Conservation (phyloP, 2,113 vertebrate species). For the Malurus cyaneus region DNA sequence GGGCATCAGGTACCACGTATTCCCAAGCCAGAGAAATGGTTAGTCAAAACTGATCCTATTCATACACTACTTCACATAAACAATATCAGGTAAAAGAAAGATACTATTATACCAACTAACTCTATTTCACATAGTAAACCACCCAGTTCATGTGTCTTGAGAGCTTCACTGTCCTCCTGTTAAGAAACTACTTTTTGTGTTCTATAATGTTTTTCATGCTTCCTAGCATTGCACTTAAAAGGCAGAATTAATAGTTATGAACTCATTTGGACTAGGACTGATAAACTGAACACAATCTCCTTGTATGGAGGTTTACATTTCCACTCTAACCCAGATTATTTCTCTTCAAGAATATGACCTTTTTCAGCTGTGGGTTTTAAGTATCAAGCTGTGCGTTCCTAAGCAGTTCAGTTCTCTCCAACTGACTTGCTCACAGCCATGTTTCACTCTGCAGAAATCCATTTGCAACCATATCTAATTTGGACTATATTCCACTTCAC, state of each 20-base stretch:
- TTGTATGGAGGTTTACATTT: not conserved
- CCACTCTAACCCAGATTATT: not conserved
- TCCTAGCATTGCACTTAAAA: not conserved
- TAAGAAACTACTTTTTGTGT: not conserved
- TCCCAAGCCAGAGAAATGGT: not conserved
- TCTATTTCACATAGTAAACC: not conserved
- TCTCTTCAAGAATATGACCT: conserved; percentile 13
- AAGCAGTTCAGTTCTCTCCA: not conserved
- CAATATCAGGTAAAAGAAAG: not conserved
- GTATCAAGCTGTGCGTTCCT: not conserved
- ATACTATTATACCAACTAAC: not conserved
- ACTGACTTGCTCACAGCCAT: not conserved
- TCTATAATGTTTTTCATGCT: not conserved
- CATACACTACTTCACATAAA: not conserved
- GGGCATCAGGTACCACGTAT: fast-evolving
- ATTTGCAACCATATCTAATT: not conserved
- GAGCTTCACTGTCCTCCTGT: not conserved
- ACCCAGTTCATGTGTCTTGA: not conserved
- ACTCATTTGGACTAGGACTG: not conserved
- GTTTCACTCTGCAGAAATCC: not conserved
- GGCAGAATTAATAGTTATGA: not conserved
- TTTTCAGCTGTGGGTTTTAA: not conserved
- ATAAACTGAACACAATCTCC: conserved; percentile 14
- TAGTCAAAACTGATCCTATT: not conserved
- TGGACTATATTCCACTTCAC: not conserved